phyloP scores from a whole-genome alignment of 1,140 invertebrate species.

The Panonychus citri region DNA sequence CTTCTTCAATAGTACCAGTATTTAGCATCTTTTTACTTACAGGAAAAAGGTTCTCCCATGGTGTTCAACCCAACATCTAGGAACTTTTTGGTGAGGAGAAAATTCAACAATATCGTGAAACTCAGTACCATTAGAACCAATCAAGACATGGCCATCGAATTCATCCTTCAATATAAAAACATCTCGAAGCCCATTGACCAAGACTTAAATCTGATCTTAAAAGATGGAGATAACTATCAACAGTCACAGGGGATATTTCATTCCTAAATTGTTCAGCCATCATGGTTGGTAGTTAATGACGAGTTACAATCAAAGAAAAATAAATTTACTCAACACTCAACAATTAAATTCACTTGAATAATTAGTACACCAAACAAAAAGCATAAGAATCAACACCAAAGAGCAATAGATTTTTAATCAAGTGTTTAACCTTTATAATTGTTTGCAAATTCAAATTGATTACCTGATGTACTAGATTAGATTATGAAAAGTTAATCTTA shows the following conservation, averaged over 20 bases:
- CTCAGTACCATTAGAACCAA: constrained; percentile 71
- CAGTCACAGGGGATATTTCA: constrained; percentile 67
- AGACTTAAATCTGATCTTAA: constrained; percentile 56
- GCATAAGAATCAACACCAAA: too few species aligned
- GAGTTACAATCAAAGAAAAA: constrained; percentile 49
- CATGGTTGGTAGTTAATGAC: constrained; percentile 69
- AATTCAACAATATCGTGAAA: constrained; percentile 84
- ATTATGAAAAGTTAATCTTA: too few species aligned
- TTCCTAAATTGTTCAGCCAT: constrained; percentile 64
- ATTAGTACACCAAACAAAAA: too few species aligned
- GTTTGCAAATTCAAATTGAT: too few species aligned
- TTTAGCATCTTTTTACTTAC: constrained; percentile 50
- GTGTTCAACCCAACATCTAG: background rate
- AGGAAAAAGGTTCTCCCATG: constrained; percentile 11
- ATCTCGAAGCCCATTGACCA: constrained; percentile 56
- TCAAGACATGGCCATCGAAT: constrained; percentile 88
- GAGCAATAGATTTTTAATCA: too few species aligned
- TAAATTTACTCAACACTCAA: too few species aligned
- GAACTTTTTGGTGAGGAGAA: constrained; percentile 54
- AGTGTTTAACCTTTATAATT: too few species aligned
- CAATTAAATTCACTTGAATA: too few species aligned
- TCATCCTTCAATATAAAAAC: constrained; percentile 71
- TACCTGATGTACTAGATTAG: too few species aligned
- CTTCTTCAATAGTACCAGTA: constrained; percentile 63
- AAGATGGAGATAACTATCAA: constrained; percentile 71